Conservation (phyloP, 92 coral and sea anemone species). For the Anthopleura xanthogrammica region DNA sequence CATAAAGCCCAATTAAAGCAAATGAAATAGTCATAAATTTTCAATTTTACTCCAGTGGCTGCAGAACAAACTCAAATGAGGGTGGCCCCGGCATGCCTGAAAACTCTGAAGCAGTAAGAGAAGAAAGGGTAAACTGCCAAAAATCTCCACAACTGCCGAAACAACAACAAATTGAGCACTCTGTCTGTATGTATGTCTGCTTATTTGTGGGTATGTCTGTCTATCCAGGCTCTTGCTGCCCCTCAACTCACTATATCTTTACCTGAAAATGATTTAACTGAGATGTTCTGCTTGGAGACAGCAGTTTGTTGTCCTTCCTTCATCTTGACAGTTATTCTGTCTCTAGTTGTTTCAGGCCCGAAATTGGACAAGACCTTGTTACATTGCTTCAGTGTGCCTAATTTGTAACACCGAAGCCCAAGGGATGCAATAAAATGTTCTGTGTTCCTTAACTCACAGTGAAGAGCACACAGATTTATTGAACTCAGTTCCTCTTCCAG, state of each 20-base stretch:
- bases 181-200: too few species aligned
- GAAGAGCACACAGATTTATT: conserved; percentile 7
- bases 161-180: too few species aligned
- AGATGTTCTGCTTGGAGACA: conserved; percentile 1
- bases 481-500: conserved; percentile 13
- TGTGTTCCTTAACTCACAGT: conserved; percentile 11
- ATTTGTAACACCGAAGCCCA: not conserved
- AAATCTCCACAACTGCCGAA: too few species aligned
- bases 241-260: not conserved
- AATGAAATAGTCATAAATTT: too few species aligned
- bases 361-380: conserved; percentile 2
- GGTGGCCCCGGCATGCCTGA: too few species aligned
- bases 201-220: too few species aligned
- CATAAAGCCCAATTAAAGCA: too few species aligned
- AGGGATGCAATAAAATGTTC: conserved; percentile 14
- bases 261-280: conserved; percentile 17
- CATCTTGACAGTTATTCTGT: not conserved
- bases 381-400: conserved; percentile 1
- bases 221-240: too few species aligned
- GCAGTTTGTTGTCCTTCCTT: conserved; percentile 9
- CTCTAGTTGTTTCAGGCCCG: conserved; percentile 16
- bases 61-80: too few species aligned
- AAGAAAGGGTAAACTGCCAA: too few species aligned
- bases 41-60: too few species aligned
- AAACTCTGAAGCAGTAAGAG: too few species aligned